phyloP scores from a whole-genome alignment of 2,888 invertebrate genomes.

The Cantharis lateralis region DNA sequence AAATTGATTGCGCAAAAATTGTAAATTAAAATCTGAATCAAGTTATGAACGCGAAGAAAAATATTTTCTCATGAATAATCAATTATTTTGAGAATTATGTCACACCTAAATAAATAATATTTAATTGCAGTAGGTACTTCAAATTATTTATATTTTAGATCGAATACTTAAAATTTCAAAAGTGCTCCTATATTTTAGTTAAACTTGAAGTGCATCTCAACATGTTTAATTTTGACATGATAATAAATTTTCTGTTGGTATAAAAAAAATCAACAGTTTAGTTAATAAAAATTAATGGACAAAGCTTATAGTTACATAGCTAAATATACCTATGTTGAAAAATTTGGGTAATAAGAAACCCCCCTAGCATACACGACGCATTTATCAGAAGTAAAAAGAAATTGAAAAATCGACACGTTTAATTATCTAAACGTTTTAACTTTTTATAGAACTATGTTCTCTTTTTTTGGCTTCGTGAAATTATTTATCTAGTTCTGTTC shows the following conservation, averaged over 20 bases:
- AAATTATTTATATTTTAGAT: background rate
- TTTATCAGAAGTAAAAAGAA: slow-evolving; percentile 44
- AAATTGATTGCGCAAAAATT: background rate
- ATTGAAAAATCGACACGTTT: slow-evolving; percentile 49
- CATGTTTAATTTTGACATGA: background rate
- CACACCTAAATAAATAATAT: background rate
- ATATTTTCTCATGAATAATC: background rate
- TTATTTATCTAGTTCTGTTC: slow-evolving; percentile 32
- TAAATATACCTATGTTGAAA: slow-evolving; percentile 31
- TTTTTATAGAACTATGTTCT: slow-evolving; percentile 41
- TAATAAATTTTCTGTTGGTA: background rate
- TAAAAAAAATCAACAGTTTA: slow-evolving; percentile 5
- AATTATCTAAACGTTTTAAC: slow-evolving; percentile 43
- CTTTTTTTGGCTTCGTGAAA: slow-evolving; percentile 31
- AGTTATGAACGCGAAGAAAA: background rate
- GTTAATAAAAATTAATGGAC: slow-evolving; percentile 24
- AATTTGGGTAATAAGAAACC: slow-evolving; percentile 36
- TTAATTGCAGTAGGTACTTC: background rate
- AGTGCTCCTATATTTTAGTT: background rate
- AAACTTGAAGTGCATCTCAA: background rate
- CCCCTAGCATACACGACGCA: slow-evolving; percentile 30
- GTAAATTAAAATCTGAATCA: background rate
- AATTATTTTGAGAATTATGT: background rate
- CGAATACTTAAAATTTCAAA: background rate
- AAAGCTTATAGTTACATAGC: slow-evolving; percentile 13